Evolutionary conservation across 2,113 vertebrate genomes (phyloP), one percentile per base, ranked within the genome.

Genomic region (Podarcis raffonei): DNA sequence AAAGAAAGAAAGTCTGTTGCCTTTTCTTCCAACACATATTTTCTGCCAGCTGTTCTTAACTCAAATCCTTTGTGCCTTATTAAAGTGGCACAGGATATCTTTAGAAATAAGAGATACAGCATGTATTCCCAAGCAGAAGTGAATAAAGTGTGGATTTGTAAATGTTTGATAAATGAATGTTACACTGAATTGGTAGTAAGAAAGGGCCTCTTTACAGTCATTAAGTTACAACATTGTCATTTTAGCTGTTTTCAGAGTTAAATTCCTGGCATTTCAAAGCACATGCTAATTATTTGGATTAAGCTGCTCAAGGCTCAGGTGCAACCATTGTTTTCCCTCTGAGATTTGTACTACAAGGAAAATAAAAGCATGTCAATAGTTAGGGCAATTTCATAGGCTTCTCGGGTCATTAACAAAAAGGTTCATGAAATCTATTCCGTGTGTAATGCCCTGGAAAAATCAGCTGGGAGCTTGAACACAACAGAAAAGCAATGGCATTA

Each of bases 391-490:
- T 74, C 69, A 53, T 35, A 32, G 5, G 5, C 16, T 72, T 35
- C 30, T 53, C 1, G 7, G 32, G 23, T 35, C 7, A 27, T n/a
- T 82, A 65, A 22, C 57, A 81, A 20, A 86, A 37, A 77, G 89
- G 86, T 92, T 89, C 48, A 83, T 18, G 18, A 92, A 93, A 93
- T 89, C 92, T 53, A 92, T 89, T 80, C 90, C 89, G 6, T 59
- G 92, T 91, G 94, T 94, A 91, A 83, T 69, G 74, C 78, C 30
- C 16, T 20, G 39, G 72, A 82, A 93, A 92, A 91, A 81, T 27
- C n/a, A 93, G 84, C 90, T 71, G 23, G 66, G 92, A 89, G 86
- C 88, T 87, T 92, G 89, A 92, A 89, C 91, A 92, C 90, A 74
- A 2, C 1, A 81, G 83, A 85, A 92, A 72, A 92, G 93, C 84